Base-by-base conservation (phyloP, 2,113 vertebrate genomes). In the Meriones unguiculatus region DNA sequence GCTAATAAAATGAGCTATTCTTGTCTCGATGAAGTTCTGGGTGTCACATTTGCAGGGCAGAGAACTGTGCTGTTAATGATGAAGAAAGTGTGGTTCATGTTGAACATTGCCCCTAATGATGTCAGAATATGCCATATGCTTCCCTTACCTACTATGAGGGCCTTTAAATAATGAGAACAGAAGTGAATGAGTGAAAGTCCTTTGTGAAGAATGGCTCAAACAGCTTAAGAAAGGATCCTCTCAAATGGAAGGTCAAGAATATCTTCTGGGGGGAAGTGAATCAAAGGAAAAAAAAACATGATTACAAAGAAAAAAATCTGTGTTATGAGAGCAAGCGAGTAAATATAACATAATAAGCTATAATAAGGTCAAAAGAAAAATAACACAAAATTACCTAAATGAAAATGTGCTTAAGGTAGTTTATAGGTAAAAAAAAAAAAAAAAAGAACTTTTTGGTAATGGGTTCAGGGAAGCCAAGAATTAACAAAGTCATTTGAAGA, bases 281-380 rank as follows among this genome's bases (percentile, higher is more conserved):
- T 25, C 4, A 28, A 30, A 62, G 46, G 75, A 22, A 32, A 4
- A 30, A 75, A 70, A 80, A 64, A 4, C 82, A 15, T 8, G 62
- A 89, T 13, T 81, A 41, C 82, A 10, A 57, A 24, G 22, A 88
- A 59, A 52, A 6, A 62, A 70, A 82, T 90, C 25, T 95, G 32
- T 86, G 38, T 2, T 88, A 54, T 41, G 25, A 85, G 0, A 80
- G 24, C 25, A 73, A 85, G 93, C 17, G 13, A 86, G 13, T 41
- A 81, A 85, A 41, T 82, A 88, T 87, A 59, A 94, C 90, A 92
- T 57, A n/a, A 96, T 28, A 93, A 91, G 85, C 14, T 75, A 28
- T 38, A 87, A 86, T 54, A 76, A 86, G 77, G 22, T 84, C 4
- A 93, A 89, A 93, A 52, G 41, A 52, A 30, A 94, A 52, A 41